These are phyloP conservation scores for Globia sparganii DNA, from an alignment of 2,888 invertebrate genomes.

Conservation along the genomic window DNA sequence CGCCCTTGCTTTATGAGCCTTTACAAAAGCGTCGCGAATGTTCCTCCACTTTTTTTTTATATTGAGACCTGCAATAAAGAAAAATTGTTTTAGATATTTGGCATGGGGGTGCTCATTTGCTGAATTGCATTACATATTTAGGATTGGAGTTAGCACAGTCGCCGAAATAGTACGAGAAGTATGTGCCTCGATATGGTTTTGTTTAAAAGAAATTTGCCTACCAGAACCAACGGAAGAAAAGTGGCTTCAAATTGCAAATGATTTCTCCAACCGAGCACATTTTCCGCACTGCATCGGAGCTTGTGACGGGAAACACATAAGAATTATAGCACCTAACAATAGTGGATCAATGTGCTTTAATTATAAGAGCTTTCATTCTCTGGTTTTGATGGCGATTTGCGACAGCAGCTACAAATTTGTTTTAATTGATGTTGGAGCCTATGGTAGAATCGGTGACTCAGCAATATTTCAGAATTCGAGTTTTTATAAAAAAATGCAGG, in stretches of 20 bases:
- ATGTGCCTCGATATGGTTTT: conserved; percentile 54
- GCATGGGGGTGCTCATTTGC: no score
- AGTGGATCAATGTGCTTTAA: conserved; percentile 63
- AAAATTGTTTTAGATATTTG: no score
- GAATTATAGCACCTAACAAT: conserved; percentile 53
- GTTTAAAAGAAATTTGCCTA: conserved; percentile 61
- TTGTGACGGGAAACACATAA: conserved; percentile 60
- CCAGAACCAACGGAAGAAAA: conserved; percentile 57
- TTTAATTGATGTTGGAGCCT: conserved; percentile 58
- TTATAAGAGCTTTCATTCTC: conserved; percentile 53
- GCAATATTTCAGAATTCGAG: conserved; percentile 53
- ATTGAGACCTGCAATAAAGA: no score
- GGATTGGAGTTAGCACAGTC: conserved; percentile 55
- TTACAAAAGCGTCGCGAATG: no score
- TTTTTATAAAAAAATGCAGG: conserved; percentile 57
- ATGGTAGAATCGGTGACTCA: conserved; percentile 65
- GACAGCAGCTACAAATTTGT: conserved; percentile 56
- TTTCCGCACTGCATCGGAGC: conserved; percentile 61
- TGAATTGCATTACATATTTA: not conserved
- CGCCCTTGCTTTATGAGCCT: no score
- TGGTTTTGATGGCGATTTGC: conserved; percentile 53
- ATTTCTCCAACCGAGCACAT: conserved; percentile 54
- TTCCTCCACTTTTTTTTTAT: no score
- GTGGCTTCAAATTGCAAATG: conserved; percentile 57
- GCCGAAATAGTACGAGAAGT: conserved; percentile 64